Evolutionary conservation across 2,797 vertebrate species (phyloP), one percentile per base, ranked within the genome.

Genomic region (Parauchenoglanis punctatus): DNA sequence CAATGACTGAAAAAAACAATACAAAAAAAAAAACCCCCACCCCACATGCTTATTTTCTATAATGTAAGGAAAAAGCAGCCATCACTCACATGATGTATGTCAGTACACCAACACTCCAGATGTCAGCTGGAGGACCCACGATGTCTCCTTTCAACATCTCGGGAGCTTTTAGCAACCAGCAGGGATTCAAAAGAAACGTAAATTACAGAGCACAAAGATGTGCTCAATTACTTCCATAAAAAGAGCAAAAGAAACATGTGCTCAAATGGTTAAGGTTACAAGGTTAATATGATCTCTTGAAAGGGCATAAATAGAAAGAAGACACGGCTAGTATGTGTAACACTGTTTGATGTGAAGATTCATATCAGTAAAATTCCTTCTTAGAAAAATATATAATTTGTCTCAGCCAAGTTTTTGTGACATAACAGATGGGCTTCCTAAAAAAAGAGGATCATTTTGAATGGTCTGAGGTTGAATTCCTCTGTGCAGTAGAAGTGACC

Each of bases 81-180:
- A 68, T 13, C n/a, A 96, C 97, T 98, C 95, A 99, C 98, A 99
- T 99, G 95, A 99, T 97, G 92, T 97, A 99, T 77, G 97, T 96
- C 90, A 99, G 93, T 25, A 99, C 94, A 0, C 98, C 99, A 1
- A 96, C 92, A 0, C 98, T 97, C 99, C 99, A 99, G 94, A 99
- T 97, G 91, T 99, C 99, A 52, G 98, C 97, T 86, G 98, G 97
- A 0, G 99, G 97, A 68, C 99, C 99, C 73, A 99, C 96, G 0
- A 98, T 97, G 81, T 99, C 99, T 17, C 98, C 98, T 92, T 97
- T 99, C 93, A 99, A 93, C 97, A 99, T 97, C 93, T 99, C 99
- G 15, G 99, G 99, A 75, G 99, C 99, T 99, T 91, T 73, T 56
- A 85, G 82, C 80, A 58, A 94, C 88, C 80, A 91, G 54, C 90